Conservation (phyloP, 35 echinoderm and acorn worm species). For the Heliocidaris tuberculata region DNA sequence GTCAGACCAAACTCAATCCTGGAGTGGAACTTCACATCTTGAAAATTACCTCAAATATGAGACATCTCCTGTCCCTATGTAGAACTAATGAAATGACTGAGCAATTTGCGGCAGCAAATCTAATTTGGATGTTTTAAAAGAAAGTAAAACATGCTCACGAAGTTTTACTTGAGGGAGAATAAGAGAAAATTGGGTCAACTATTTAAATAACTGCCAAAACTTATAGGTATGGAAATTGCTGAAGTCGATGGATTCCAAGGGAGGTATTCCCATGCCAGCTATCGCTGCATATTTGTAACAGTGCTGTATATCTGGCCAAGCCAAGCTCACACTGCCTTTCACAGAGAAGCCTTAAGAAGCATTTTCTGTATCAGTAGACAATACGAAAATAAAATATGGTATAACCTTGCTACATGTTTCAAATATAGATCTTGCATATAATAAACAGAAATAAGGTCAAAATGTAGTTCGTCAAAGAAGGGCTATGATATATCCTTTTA, state of each 20-base stretch:
- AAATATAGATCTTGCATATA: too few relatives aligned
- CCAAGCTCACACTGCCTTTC: too few relatives aligned
- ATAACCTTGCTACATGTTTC: too few relatives aligned
- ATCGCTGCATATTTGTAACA: too few relatives aligned
- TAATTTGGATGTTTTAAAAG: conserved; percentile 31
- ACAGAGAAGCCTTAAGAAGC: too few relatives aligned
- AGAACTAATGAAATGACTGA: background rate
- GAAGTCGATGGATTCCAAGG: background rate
- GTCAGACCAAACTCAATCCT: background rate
- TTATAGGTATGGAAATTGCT: background rate
- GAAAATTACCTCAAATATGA: background rate
- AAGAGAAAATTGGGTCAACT: background rate
- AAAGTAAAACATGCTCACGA: background rate
- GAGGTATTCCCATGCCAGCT: too few relatives aligned
- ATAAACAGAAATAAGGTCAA: too few relatives aligned
- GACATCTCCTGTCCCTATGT: background rate
- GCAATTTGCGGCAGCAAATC: conserved; percentile 29
- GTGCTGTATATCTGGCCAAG: too few relatives aligned
- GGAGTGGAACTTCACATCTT: background rate
- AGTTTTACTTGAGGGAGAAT: background rate
- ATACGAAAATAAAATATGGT: too few relatives aligned
- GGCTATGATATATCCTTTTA: too few relatives aligned
- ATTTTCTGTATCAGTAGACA: too few relatives aligned
- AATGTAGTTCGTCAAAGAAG: too few relatives aligned
- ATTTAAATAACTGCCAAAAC: background rate